Conservation (phyloP, 2,797 vertebrate species). For the Lindbergichthys nudifrons region DNA sequence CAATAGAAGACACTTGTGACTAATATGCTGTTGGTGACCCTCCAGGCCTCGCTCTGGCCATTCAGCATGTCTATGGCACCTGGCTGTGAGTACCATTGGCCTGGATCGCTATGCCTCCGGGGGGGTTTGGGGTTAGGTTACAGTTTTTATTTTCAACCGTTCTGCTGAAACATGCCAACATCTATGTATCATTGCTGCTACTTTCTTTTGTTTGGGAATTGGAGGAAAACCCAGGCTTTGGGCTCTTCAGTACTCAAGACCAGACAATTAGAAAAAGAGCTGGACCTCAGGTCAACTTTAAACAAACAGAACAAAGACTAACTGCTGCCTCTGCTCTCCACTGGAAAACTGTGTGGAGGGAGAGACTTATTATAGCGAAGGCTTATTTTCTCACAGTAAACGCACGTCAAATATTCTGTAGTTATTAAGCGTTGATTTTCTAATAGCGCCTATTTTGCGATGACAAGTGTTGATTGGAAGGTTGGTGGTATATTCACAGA, state of each 20-base stretch:
- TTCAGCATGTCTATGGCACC: not conserved
- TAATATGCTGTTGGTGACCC: constrained; percentile 16
- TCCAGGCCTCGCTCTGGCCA: not conserved
- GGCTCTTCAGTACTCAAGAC: constrained; percentile 19
- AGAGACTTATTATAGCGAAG: not conserved
- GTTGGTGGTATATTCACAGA: constrained; percentile 22
- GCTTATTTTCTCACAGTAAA: not conserved
- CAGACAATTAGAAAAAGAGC: not conserved
- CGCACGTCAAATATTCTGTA: not conserved
- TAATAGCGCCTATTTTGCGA: constrained; percentile 28
- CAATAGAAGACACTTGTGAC: constrained; percentile 13
- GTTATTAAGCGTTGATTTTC: constrained; percentile 6
- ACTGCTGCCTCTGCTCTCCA: constrained; percentile 10
- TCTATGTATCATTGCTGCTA: constrained; percentile 5
- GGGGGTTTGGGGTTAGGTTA: constrained; percentile 13
- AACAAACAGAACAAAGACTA: constrained; percentile 11
- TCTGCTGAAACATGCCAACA: constrained; percentile 17
- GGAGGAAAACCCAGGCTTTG: not conserved
- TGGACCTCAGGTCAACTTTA: constrained; percentile 10
- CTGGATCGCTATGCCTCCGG: not conserved
- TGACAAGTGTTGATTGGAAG: constrained; percentile 49
- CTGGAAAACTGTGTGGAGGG: not conserved
- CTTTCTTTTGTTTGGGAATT: constrained; percentile 11
- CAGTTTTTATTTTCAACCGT: constrained; percentile 17
- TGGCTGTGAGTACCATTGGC: constrained; percentile 2